phyloP scores from a whole-genome alignment of 2,797 vertebrate species.

The Ibycter americanus region DNA sequence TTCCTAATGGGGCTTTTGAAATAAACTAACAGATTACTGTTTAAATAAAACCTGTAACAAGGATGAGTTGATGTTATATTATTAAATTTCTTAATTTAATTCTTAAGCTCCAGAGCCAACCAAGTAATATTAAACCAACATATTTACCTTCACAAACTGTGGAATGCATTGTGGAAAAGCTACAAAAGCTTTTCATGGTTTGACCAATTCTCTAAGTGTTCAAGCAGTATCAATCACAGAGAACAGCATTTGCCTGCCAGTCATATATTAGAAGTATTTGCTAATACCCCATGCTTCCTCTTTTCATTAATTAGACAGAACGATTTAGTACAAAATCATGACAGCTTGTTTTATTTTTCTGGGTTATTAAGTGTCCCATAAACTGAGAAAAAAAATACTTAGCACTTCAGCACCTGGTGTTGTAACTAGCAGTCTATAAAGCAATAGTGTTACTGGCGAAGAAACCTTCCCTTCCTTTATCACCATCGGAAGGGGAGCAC shows the following conservation, averaged over 20 bases:
- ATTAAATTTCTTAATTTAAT: slow-evolving; percentile 66
- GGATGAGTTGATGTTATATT: slow-evolving; percentile 17
- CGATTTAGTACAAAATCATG: background rate
- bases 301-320: slow-evolving; percentile 5
- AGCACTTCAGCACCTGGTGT: background rate
- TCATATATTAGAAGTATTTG: background rate
- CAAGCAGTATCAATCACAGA: background rate
- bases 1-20: slow-evolving; percentile 59
- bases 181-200: background rate
- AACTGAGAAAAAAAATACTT: slow-evolving; percentile 9
- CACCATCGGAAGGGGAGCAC: background rate
- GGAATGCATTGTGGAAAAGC: background rate
- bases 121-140: background rate
- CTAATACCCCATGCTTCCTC: background rate
- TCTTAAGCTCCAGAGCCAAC: slow-evolving; percentile 45
- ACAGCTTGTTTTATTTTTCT: background rate
- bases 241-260: background rate
- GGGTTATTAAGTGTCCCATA: background rate
- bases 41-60: slow-evolving; percentile 58
- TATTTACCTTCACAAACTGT: slow-evolving; percentile 1
- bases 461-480: background rate
- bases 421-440: background rate
- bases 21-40: slow-evolving; percentile 61
- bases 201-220: background rate
- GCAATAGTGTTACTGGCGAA: background rate